These are phyloP conservation scores for Poeciliopsis occidentalis DNA, from an alignment of 2,113 vertebrate species.

Conservation along the genomic window DNA sequence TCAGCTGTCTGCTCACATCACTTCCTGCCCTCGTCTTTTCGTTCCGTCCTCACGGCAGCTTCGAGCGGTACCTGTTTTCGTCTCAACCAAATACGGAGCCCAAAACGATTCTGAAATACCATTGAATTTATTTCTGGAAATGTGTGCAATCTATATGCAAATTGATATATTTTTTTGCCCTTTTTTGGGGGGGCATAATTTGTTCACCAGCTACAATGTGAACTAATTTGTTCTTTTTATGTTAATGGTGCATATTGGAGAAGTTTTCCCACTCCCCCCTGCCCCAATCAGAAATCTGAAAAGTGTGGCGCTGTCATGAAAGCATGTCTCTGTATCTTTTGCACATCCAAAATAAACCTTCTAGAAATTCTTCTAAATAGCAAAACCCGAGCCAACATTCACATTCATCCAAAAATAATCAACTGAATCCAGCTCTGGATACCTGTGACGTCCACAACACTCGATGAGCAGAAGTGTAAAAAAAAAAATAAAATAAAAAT, in stretches of 20 bases:
- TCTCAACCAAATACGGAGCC: neutral
- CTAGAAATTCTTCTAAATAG: too few species aligned
- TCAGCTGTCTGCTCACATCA: slow-evolving; percentile 17
- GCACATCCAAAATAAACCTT: too few species aligned
- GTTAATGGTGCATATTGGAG: too few species aligned
- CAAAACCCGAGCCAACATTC: neutral
- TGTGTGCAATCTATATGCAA: neutral
- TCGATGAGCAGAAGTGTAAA: slow-evolving; percentile 4
- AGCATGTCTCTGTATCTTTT: too few species aligned
- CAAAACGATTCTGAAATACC: slow-evolving; percentile 1
- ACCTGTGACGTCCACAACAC: neutral
- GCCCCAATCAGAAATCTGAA: too few species aligned
- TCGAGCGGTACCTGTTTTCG: slow-evolving; percentile 9
- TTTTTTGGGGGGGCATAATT: too few species aligned
- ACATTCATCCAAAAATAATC: neutral
- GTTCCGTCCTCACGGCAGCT: slow-evolving; percentile 2
- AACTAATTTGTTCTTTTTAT: too few species aligned
- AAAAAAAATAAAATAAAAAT: too few species aligned
- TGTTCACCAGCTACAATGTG: too few species aligned
- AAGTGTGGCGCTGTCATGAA: too few species aligned
- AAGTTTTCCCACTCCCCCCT: too few species aligned
- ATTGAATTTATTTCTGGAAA: slow-evolving; percentile 5
- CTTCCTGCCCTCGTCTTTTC: slow-evolving; percentile 1
- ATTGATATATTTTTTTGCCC: too few species aligned
- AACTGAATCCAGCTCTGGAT: neutral